A percentile compares a stretch with the other conserved stretches of the same genome.
Conservation (phyloP, 37 sponge, comb jelly and placozoan genomes). For the Eunapius fragilis region DNA sequence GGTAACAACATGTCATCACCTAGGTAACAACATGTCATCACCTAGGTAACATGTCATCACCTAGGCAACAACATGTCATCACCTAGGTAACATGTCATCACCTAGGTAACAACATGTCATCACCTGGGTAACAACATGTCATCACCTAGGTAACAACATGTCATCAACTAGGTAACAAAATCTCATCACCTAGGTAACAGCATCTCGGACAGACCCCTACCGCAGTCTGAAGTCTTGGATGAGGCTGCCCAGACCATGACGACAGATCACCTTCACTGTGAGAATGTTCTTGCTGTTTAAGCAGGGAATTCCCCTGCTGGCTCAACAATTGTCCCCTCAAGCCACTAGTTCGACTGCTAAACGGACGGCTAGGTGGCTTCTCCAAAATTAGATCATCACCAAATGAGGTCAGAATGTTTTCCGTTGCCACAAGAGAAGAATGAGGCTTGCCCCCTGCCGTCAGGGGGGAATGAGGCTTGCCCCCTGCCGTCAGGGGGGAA, state of each 20-base stretch:
- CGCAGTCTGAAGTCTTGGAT: slow-evolving; percentile 29
- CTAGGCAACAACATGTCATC: not conserved
- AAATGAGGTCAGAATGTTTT: not conserved
- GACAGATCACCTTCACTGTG: slow-evolving; percentile 13
- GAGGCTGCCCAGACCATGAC: not conserved
- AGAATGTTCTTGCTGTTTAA: not conserved
- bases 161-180: not conserved
- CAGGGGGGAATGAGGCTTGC: not conserved
- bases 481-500: not conserved
- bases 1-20: not conserved
- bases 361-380: not conserved
- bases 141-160: not conserved
- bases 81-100: not conserved
- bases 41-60: not conserved
- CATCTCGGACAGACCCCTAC: not conserved
- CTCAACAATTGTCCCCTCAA: slow-evolving; percentile 40
- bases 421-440: too few relatives aligned
- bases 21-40: not conserved
- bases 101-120: not conserved
- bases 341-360: slow-evolving; percentile 56
- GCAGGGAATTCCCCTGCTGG: not conserved
- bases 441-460: too few relatives aligned
- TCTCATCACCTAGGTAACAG: not conserved
- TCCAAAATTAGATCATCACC: not conserved
- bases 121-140: not conserved